Conservation (phyloP, 1,140 invertebrate genomes). For the Euschistus heros region DNA sequence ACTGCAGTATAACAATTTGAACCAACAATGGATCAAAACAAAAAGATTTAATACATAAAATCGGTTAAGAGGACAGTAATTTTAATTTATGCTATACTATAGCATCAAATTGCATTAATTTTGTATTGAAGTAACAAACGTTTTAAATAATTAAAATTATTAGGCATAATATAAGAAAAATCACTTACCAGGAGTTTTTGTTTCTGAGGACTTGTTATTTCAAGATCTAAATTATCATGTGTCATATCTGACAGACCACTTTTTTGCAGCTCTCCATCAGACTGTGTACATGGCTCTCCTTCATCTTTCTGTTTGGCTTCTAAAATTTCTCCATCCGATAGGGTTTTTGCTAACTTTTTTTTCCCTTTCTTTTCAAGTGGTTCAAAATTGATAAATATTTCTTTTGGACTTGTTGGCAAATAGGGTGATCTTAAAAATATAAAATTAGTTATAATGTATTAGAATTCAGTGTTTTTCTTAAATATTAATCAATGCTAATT, state of each 20-base stretch:
- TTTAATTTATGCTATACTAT: no score
- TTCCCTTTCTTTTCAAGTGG: conserved; percentile 37
- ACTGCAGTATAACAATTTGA: no score
- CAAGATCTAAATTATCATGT: neutral
- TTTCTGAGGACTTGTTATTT: conserved; percentile 1
- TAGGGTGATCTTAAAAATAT: conserved; percentile 28
- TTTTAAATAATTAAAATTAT: no score
- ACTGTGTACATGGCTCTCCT: conserved; percentile 29
- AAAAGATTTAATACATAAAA: no score
- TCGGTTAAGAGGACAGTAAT: no score
- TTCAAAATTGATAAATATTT: conserved; percentile 80
- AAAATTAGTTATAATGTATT: no score
- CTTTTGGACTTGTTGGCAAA: conserved; percentile 34
- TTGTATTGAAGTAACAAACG: no score
- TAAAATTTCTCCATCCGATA: conserved; percentile 69
- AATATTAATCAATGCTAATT: no score
- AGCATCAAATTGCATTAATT: no score
- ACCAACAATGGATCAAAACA: no score
- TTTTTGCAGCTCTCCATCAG: conserved; percentile 26
- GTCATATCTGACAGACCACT: neutral
- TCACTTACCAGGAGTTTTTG: neutral
- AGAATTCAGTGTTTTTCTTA: no score
- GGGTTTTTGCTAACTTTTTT: conserved; percentile 58
- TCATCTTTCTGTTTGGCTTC: conserved; percentile 42
- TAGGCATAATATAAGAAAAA: neutral